These are phyloP conservation scores for Drosophila lini DNA, from an alignment of 1,140 invertebrate genomes.

Conservation along the genomic window DNA sequence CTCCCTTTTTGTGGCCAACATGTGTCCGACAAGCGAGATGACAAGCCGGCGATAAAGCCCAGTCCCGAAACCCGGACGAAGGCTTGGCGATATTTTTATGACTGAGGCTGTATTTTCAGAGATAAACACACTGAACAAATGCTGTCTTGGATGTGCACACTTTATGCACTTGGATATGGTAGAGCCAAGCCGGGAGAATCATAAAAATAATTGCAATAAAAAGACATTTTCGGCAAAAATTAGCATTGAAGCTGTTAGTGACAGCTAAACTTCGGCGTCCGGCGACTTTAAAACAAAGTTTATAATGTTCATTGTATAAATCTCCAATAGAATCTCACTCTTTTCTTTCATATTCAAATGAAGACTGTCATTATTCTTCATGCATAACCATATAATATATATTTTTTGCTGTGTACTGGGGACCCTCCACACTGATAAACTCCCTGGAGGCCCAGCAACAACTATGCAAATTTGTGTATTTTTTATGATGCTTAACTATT, in stretches of 20 bases:
- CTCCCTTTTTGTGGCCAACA: slow-evolving; percentile 62
- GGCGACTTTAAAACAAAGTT: not conserved
- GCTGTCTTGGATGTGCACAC: not conserved
- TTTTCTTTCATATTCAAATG: not conserved
- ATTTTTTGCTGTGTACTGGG: slow-evolving; percentile 21
- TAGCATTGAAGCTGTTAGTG: no score
- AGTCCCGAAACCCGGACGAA: slow-evolving; percentile 30
- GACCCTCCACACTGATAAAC: slow-evolving; percentile 52
- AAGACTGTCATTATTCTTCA: not conserved
- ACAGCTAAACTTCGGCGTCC: not conserved
- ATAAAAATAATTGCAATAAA: slow-evolving; percentile 4
- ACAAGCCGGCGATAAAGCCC: slow-evolving; percentile 66
- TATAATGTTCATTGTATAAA: no score
- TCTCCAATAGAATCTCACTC: not conserved
- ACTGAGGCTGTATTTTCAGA: slow-evolving; percentile 49
- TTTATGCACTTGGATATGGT: slow-evolving; percentile 2
- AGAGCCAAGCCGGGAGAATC: slow-evolving; percentile 5
- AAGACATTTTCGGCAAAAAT: not conserved
- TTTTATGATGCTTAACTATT: slow-evolving; percentile 81
- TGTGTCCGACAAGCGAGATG: slow-evolving; percentile 71
- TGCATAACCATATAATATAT: not conserved
- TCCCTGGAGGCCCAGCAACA: slow-evolving; percentile 61
- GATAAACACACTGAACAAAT: slow-evolving; percentile 18
- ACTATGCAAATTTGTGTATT: slow-evolving; percentile 74
- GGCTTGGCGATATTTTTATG: slow-evolving; percentile 79